Evolutionary conservation across 2,888 invertebrate species (phyloP).

Genomic region (Spialia ferax): DNA sequence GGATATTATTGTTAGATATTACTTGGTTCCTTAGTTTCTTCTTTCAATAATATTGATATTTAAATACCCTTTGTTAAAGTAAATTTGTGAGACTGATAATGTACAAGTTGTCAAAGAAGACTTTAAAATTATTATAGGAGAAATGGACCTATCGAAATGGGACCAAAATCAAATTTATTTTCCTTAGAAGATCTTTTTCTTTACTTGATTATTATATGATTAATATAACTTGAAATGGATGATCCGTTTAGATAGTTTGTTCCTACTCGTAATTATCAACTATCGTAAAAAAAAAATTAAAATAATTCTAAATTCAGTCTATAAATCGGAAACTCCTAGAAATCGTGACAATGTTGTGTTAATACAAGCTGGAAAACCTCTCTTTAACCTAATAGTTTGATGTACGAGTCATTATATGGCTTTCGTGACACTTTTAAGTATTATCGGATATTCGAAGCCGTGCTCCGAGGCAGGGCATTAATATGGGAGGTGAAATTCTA

Average conservation of each 20-base stretch:
- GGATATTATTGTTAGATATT: background rate
- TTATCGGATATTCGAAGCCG: slow-evolving; percentile 37
- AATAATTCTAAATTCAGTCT: background rate
- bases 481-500: slow-evolving; percentile 17
- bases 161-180: no score
- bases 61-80: no score
- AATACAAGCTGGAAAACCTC: slow-evolving; percentile 14
- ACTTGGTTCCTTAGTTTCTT: background rate
- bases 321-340: background rate
- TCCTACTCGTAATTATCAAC: no score
- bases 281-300: no score
- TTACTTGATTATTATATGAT: no score
- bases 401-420: slow-evolving; percentile 35
- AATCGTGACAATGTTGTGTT: background rate
- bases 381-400: slow-evolving; percentile 54
- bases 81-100: no score
- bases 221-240: background rate
- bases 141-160: no score
- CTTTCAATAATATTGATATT: no score
- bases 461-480: slow-evolving; percentile 25
- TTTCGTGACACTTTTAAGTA: slow-evolving; percentile 32
- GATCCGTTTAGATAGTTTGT: no score
- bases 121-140: no score
- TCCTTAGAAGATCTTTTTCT: no score
- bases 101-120: no score